Evolutionary conservation across 2,888 invertebrate genomes (phyloP).

Genomic region (Eristalis pertinax): DNA sequence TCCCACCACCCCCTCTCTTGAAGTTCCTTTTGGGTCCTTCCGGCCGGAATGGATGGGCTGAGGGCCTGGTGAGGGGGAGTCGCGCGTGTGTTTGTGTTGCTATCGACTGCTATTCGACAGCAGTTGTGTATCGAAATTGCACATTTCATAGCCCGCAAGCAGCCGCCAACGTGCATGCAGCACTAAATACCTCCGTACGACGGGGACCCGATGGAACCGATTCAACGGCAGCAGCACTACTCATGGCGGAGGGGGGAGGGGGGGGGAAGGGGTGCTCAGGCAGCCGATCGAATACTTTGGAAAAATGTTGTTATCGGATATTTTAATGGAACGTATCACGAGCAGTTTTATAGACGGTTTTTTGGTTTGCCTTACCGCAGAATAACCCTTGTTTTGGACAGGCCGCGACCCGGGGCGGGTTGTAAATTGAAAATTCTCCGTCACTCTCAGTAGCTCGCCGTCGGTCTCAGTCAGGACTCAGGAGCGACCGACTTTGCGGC

Average conservation of each 20-base stretch:
- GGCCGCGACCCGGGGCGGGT: not conserved
- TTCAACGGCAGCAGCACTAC: not conserved
- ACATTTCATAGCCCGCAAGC: slow-evolving; percentile 51
- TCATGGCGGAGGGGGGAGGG: not conserved
- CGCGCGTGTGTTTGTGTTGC: slow-evolving; percentile 43
- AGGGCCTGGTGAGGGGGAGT: not conserved
- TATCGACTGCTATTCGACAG: slow-evolving; percentile 64
- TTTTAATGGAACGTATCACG: slow-evolving; percentile 53
- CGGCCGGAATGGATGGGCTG: not conserved
- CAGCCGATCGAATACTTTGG: slow-evolving; percentile 1
- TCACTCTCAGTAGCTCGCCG: too few relatives aligned
- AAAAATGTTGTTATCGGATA: slow-evolving; percentile 66
- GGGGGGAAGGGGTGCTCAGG: not conserved
- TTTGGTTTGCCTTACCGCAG: slow-evolving; percentile 11
- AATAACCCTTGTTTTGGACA: not conserved
- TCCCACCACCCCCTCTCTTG: too few relatives aligned
- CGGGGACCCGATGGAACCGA: not conserved
- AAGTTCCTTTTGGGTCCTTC: slow-evolving; percentile 45
- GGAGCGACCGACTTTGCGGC: not conserved
- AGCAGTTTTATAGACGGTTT: slow-evolving; percentile 46
- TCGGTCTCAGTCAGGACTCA: too few relatives aligned
- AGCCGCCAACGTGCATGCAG: slow-evolving; percentile 13
- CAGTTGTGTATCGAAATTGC: slow-evolving; percentile 64
- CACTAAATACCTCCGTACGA: slow-evolving; percentile 49
- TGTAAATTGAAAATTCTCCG: not conserved